Evolutionary conservation across 2,113 vertebrate genomes (phyloP), one percentile per base, ranked within the genome.

Genomic region (Passer domesticus): DNA sequence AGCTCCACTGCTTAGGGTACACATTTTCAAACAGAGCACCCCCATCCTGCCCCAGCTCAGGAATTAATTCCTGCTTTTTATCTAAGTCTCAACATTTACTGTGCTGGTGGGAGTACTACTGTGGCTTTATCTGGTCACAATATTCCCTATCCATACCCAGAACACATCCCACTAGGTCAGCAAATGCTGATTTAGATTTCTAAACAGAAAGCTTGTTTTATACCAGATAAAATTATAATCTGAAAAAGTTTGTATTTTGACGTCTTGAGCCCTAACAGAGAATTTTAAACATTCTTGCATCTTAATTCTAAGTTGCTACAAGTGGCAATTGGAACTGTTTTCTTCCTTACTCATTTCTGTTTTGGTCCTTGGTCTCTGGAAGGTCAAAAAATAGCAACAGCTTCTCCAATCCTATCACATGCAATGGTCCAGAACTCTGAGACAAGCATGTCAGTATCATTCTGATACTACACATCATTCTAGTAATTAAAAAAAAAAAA

Each of bases 41-140:
- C 12, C 5, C 0, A 22, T 4, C 30, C 13, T 2, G 1, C 35
- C 12, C 25, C 4, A 8, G 41, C 7, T 1, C 31, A 78, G 37
- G 50, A 75, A 55, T 25, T 28, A 79, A 56, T 43, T 62, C 46
- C 37, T 41, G 9, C 23, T 27, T 75, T 81, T 69, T n/a, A 58
- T 39, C 33, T 49, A 25, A 55, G 18, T 86, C 58, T 76, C n/a
- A 66, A 24, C 31, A 39, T 39, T 37, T 83, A 6, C 0, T 59
- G 43, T 17, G 30, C 41, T 37, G 22, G 21, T 6, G 35, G 44
- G 18, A 60, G 22, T 6, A 41, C 9, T 9, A 5, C 0, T 23
- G 41, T 58, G 52, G 22, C 17, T 37, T 33, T 68, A 81, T 73
- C 33, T 59, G 18, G 30, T 35, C 18, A n/a, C 0, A 0, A 33